Base-by-base conservation (phyloP, 2,797 vertebrate genomes). In the Malurus leucopterus region DNA sequence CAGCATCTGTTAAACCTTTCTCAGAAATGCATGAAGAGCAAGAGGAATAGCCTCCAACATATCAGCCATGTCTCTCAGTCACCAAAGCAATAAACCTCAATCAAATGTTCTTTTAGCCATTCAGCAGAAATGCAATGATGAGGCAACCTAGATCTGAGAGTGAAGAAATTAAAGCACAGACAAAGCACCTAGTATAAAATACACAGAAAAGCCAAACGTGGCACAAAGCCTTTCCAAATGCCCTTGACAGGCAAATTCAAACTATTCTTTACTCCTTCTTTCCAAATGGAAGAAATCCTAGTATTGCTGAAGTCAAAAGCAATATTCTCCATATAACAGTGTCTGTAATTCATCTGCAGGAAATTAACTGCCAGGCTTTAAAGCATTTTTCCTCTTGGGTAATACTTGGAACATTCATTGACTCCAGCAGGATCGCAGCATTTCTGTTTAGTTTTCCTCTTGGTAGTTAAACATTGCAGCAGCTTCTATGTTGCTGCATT, bases 321-420 rank as follows among this genome's bases (percentile, higher is more conserved):
- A 92, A 78, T 87, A 67, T 36, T 86, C 53, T 54, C 53, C 26
- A 62, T 81, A 92, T 85, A 87, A 87, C 49, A 78, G 73, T 26
- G 73, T 49, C 57, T 58, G 46, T 55, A 90, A 87, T 88, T 91
- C 77, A 90, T 73, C 61, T 67, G 32, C 87, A 92, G 92, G 84
- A 93, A 91, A 93, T 87, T 64, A 90, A 84, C 90, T 74, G 79
- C 82, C 82, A 95, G 70, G 76, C 32, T 84, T 90, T 86, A 65
- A 90, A 86, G 34, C n/a, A 49, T 85, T 90, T 82, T 89, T 72
- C 49, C 87, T 92, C 86, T 89, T 92, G 91, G 62, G 63, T 78
- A 92, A 87, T 59, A 67, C 64, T 17, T 87, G 85, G 86, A 93
- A 86, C 38, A 78, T 73, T 84, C 53, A 70, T 81, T 23, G n/a